Conservation (phyloP, 2,797 vertebrate species). For the Sebastiscus albofasciatus region DNA sequence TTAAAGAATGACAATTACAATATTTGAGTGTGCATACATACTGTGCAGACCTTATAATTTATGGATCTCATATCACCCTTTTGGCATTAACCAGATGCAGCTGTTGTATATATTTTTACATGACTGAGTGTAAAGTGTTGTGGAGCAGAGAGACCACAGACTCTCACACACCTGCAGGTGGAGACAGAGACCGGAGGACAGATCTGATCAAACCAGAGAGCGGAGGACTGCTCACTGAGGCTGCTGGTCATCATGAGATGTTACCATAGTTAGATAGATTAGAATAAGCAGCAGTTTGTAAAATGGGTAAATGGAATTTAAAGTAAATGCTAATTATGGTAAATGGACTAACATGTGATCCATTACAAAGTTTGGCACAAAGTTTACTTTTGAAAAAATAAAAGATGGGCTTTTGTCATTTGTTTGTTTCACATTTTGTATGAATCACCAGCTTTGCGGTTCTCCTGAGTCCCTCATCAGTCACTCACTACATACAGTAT, state of each 20-base stretch:
- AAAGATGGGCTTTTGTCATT: not conserved
- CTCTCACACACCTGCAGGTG: slow-evolving; percentile 45
- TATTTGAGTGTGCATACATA: not conserved
- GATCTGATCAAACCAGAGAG: not conserved
- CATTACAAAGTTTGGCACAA: not conserved
- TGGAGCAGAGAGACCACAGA: not conserved
- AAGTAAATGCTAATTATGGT: not conserved
- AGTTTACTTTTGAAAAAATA: not conserved
- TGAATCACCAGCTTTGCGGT: not conserved
- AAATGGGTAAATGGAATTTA: not conserved
- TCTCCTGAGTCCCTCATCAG: too few relatives aligned
- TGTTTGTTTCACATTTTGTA: not conserved
- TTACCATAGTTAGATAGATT: not conserved
- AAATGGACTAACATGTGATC: not conserved
- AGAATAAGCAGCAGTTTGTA: not conserved
- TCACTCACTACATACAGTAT: too few relatives aligned
- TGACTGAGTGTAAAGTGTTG: not conserved
- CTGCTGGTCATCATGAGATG: not conserved
- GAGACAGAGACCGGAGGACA: slow-evolving; percentile 62
- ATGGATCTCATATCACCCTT: not conserved
- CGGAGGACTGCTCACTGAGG: not conserved
- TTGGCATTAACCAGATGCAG: not conserved
- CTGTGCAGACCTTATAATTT: not conserved
- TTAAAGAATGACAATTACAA: too few relatives aligned
- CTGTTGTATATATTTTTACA: not conserved